These are phyloP conservation scores for Eptatretus burgeri DNA, from an alignment of 2,113 vertebrate species.

Conservation along the genomic window DNA sequence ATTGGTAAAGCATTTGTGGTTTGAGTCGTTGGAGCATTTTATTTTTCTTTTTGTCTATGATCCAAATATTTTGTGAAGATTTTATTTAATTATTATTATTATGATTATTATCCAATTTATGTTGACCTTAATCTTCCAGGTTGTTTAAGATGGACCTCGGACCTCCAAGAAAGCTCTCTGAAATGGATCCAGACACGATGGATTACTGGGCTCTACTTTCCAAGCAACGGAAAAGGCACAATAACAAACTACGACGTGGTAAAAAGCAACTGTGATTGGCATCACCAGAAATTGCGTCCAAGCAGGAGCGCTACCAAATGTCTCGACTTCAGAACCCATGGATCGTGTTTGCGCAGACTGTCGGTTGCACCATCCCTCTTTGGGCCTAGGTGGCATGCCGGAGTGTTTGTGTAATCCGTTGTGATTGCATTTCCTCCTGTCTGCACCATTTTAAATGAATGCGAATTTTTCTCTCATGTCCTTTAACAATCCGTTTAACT, in stretches of 20 bases:
- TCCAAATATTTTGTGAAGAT: neutral
- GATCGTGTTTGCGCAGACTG: no score
- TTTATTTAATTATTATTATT: no score
- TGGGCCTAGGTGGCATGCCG: no score
- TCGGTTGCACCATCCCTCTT: no score
- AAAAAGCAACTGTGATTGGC: neutral
- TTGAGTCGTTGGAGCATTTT: neutral
- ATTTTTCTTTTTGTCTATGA: neutral
- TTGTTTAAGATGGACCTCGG: slow-evolving; percentile 45
- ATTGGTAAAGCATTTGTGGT: slow-evolving; percentile 25
- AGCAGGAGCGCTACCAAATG: no score
- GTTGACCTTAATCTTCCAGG: slow-evolving; percentile 16
- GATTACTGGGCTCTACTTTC: slow-evolving; percentile 42
- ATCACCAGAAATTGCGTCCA: no score
- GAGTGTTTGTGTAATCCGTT: no score
- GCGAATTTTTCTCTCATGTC: no score
- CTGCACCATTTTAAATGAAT: no score
- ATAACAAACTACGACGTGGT: slow-evolving; percentile 24
- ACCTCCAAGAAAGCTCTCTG: slow-evolving; percentile 24
- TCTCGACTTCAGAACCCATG: no score
- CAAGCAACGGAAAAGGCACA: slow-evolving; percentile 41
- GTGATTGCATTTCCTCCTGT: no score
- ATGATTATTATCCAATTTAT: neutral
- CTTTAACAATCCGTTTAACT: no score
- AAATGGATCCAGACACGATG: slow-evolving; percentile 24